Base-by-base conservation (phyloP, 2,113 vertebrate species). In the Hippoglossus stenolepis region DNA sequence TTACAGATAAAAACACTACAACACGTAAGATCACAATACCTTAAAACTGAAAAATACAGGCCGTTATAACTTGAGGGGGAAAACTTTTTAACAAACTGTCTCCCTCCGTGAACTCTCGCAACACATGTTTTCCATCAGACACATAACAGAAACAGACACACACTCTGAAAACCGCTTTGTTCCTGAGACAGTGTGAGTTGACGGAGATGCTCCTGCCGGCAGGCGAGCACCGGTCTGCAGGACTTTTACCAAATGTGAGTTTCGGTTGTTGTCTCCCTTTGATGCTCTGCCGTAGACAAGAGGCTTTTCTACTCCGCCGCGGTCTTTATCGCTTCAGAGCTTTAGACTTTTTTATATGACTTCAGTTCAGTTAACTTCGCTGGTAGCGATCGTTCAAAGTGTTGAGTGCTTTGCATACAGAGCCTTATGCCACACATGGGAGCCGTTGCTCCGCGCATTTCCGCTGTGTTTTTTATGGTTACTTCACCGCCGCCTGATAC, bases 201-300 rank as follows among this genome's bases (percentile, higher is more conserved):
- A 71, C 40, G 70, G n/a, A 63, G 65, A 85, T 79, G 35, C 54
- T 77, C 26, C 66, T 63, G 65, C 77, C 70, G 82, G 75, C 70
- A 77, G 65, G 43, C 68, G 60, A 77, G 73, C 51, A 51, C 70
- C 38, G 47, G 58, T 31, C 70, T 67, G 59, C 13, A 75, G 75
- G 65, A 85, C 65, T 67, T 77, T 40, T 15, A 67, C 65, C 79
- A 79, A 83, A 80, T 65, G 38, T 64, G 57, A 9, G n/a, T 13
- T 28, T 3, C 28, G 20, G 49, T 47, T 15, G 57, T 47, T 18
- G 57, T 76, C 77, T 68, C 75, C 26, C 31, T 26, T 53, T 67
- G 47, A 83, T 87, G 61, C 45, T 68, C 57, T 65, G 23, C 56
- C 9, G 35, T 63, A 35, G 21, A 73, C 68, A 82, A 79, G 74